phyloP scores from a whole-genome alignment of 2,797 vertebrate species.

The Schizothorax lantsangensis region DNA sequence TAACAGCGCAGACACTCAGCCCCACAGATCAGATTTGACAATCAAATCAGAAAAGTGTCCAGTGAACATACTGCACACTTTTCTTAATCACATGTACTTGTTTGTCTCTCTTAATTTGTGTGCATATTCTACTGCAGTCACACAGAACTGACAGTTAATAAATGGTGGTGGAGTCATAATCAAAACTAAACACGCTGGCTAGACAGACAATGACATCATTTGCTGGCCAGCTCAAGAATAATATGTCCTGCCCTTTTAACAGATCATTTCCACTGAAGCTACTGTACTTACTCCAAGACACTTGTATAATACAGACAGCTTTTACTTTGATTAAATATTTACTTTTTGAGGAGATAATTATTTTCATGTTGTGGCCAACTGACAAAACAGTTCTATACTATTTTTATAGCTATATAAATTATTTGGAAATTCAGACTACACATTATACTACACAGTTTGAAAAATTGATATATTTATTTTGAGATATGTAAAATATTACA shows the following conservation, averaged over 20 bases:
- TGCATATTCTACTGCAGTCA: background rate
- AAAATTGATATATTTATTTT: background rate
- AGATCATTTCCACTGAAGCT: constrained; percentile 10
- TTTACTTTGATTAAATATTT: constrained; percentile 12
- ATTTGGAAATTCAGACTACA: too few relatives aligned
- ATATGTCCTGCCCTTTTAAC: background rate
- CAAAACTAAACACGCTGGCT: constrained; percentile 24
- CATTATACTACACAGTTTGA: background rate
- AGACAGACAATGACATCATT: constrained; percentile 46
- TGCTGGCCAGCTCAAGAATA: constrained; percentile 25
- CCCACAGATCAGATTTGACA: background rate
- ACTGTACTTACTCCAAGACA: background rate
- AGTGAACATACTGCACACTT: background rate
- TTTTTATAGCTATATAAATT: background rate
- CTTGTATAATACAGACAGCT: constrained; percentile 19
- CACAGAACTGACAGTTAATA: constrained; percentile 18
- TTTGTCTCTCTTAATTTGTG: background rate
- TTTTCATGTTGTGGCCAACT: background rate
- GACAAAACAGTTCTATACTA: background rate
- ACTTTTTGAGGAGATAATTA: background rate
- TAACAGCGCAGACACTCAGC: background rate
- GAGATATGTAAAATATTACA: background rate
- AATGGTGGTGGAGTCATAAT: background rate
- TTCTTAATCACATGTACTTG: background rate
- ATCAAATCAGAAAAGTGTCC: background rate